phyloP scores from a whole-genome alignment of 2,113 vertebrate species.

The Hemicordylus capensis region DNA sequence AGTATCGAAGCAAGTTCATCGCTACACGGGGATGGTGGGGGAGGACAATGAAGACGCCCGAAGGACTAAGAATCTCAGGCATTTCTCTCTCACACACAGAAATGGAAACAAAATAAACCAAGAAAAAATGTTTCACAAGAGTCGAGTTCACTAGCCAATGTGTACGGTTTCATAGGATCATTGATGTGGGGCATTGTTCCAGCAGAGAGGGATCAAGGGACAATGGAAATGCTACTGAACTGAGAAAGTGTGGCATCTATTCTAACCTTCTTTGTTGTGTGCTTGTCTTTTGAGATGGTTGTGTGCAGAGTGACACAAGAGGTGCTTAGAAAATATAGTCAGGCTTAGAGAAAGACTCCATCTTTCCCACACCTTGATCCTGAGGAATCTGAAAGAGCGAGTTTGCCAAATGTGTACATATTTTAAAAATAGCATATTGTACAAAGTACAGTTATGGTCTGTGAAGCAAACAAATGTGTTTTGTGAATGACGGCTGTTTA shows the following conservation, averaged over 20 bases:
- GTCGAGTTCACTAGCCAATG: not conserved
- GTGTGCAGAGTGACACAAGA: no score
- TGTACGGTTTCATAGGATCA: slow-evolving; percentile 16
- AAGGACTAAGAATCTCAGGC: slow-evolving; percentile 46
- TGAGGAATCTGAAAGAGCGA: not conserved
- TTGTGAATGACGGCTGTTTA: not conserved
- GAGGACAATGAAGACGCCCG: slow-evolving; percentile 49
- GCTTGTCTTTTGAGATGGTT: not conserved
- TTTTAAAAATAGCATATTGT: not conserved
- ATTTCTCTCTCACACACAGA: slow-evolving; percentile 5
- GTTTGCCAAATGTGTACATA: not conserved
- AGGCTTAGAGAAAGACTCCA: not conserved
- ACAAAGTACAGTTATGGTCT: not conserved
- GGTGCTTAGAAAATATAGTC: not conserved
- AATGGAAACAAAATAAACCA: not conserved
- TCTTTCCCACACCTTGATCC: not conserved
- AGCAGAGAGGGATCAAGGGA: not conserved
- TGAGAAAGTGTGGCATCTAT: not conserved
- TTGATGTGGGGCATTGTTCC: not conserved
- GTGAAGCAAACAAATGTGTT: not conserved
- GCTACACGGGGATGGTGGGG: slow-evolving; percentile 17
- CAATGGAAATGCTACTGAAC: rapidly evolving
- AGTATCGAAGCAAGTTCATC: slow-evolving; percentile 49
- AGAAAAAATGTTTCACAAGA: slow-evolving; percentile 31
- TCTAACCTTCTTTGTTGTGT: not conserved